Evolutionary conservation across 2,888 invertebrate species (phyloP).

Genomic region (Spicauda simplicius): DNA sequence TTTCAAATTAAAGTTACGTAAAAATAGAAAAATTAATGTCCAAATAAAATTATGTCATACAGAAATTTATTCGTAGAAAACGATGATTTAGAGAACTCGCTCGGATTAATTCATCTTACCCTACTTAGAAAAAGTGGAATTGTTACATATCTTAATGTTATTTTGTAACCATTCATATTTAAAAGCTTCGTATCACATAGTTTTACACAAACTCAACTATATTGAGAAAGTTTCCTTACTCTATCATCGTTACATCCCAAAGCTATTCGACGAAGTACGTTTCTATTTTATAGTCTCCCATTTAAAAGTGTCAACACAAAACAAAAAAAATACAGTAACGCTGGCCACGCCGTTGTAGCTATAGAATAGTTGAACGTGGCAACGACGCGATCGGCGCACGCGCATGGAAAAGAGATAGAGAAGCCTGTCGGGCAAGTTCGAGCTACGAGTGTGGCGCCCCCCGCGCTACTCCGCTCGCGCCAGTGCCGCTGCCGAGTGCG

Average conservation of each 20-base stretch:
- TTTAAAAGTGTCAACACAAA: conserved; percentile 78
- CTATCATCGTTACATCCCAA: conserved; percentile 47
- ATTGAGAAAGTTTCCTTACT: conserved; percentile 42
- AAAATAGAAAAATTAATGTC: background rate
- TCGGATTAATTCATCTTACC: too few relatives aligned
- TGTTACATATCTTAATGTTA: background rate
- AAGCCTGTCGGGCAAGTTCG: conserved; percentile 74
- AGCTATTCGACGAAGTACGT: conserved; percentile 60
- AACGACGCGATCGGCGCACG: conserved; percentile 79
- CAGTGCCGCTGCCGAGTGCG: conserved; percentile 73
- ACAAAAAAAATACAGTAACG: conserved; percentile 74
- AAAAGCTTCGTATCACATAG: background rate
- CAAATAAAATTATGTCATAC: background rate
- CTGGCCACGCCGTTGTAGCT: conserved; percentile 70
- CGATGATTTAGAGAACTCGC: background rate
- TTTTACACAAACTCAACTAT: background rate
- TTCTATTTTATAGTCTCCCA: conserved; percentile 78
- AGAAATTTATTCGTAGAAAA: background rate
- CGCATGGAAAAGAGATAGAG: conserved; percentile 71
- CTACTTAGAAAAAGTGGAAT: background rate
- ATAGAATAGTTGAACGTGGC: conserved; percentile 68
- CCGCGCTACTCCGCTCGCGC: conserved; percentile 50
- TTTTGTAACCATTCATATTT: background rate
- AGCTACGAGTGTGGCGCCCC: conserved; percentile 61
- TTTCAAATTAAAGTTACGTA: background rate